Conservation (phyloP, 2,888 invertebrate species). For the Perdita meconis region DNA sequence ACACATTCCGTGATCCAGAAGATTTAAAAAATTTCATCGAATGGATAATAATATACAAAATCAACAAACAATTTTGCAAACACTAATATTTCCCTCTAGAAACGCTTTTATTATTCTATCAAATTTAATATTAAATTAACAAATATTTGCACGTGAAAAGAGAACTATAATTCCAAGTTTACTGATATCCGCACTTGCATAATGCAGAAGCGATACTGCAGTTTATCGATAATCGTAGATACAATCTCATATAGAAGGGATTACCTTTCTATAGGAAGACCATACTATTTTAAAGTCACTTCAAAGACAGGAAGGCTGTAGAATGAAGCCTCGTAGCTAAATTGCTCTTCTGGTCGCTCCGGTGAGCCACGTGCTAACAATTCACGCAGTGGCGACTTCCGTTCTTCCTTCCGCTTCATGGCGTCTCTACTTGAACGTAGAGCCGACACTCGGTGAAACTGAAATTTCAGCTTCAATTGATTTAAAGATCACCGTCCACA, state of each 20-base stretch:
- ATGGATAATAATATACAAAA: too few relatives aligned
- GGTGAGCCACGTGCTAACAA: conserved; percentile 45
- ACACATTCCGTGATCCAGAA: too few relatives aligned
- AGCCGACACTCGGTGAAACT: neutral
- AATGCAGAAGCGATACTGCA: neutral
- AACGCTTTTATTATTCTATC: too few relatives aligned
- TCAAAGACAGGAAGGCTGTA: conserved; percentile 26
- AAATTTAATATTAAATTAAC: too few relatives aligned
- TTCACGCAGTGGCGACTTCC: conserved; percentile 42
- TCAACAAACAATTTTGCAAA: too few relatives aligned
- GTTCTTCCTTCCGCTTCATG: conserved; percentile 4
- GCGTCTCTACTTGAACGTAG: neutral
- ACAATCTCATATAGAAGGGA: neutral
- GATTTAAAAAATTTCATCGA: too few relatives aligned
- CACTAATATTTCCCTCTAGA: too few relatives aligned
- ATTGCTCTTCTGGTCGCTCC: conserved; percentile 46
- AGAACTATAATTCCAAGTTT: too few relatives aligned
- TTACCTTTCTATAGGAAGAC: neutral
- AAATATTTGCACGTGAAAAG: too few relatives aligned
- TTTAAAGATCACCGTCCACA: too few relatives aligned
- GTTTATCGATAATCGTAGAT: neutral
- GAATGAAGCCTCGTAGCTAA: conserved; percentile 38
- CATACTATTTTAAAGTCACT: conserved; percentile 26
- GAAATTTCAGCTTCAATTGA: neutral
- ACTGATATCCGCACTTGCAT: neutral